Evolutionary conservation across 2,888 invertebrate genomes (phyloP).

Genomic region (Eremobia ochroleuca): DNA sequence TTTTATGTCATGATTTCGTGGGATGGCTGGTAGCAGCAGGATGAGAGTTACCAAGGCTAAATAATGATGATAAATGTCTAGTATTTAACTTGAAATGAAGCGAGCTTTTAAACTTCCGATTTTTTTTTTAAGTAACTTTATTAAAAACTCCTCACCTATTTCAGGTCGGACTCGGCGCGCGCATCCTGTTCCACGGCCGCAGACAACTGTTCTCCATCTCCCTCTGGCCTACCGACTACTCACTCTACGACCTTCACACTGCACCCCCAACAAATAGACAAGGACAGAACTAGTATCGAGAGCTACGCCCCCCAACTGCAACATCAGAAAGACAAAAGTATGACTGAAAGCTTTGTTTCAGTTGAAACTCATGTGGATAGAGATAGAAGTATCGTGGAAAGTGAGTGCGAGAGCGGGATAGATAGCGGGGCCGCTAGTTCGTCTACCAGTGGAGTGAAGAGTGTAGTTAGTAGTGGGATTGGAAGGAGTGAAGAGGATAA

Average conservation of each 20-base stretch:
- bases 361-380: constrained; percentile 50
- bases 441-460: constrained; percentile 49
- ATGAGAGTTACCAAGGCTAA: no score
- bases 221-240: constrained; percentile 50
- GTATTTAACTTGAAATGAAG: no score
- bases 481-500: constrained; percentile 35
- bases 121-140: no score
- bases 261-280: constrained; percentile 52
- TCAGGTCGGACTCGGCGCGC: constrained; percentile 67
- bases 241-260: constrained; percentile 44
- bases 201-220: constrained; percentile 59
- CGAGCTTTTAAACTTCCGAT: no score
- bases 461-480: constrained; percentile 39
- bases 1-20: no score
- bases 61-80: no score
- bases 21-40: no score
- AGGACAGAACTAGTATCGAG: constrained; percentile 59
- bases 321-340: constrained; percentile 32
- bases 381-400: constrained; percentile 51
- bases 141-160: neutral
- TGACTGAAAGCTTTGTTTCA: constrained; percentile 47
- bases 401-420: constrained; percentile 55
- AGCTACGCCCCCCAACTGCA: constrained; percentile 42
- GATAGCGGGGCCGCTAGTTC: constrained; percentile 51
- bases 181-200: constrained; percentile 73